Conservation (phyloP, 1,140 invertebrate genomes). For the Drosophila guanche region DNA sequence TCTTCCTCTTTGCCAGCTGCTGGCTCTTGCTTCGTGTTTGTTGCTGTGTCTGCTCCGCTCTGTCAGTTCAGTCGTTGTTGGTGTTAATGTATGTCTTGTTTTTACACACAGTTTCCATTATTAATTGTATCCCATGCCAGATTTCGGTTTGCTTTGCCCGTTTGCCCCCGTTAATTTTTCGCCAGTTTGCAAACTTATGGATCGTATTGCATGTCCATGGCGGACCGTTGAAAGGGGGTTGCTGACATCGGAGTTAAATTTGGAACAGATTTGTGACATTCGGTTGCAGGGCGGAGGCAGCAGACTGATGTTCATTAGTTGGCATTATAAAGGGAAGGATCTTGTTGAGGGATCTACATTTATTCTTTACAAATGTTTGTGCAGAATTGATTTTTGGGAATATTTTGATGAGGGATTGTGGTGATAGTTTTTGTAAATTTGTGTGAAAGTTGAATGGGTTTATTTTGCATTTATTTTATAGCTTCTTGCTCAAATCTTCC, state of each 20-base stretch:
- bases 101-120: conserved; percentile 61
- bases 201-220: background rate
- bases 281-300: too few species aligned
- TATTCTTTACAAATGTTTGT: too few species aligned
- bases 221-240: conserved; percentile 26
- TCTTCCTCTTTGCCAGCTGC: conserved; percentile 70
- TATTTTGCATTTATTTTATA: too few species aligned
- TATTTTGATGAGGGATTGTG: too few species aligned
- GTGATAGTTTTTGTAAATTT: too few species aligned
- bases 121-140: conserved; percentile 55
- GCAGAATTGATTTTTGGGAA: too few species aligned
- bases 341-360: too few species aligned
- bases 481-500: too few species aligned
- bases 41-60: too few species aligned
- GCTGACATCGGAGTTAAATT: conserved; percentile 10
- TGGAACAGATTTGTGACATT: conserved; percentile 25
- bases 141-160: conserved; percentile 14
- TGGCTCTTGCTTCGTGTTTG: conserved; percentile 17
- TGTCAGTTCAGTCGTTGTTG: conserved; percentile 10
- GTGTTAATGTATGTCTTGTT: conserved; percentile 61
- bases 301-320: too few species aligned
- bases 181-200: conserved; percentile 41
- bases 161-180: conserved; percentile 55
- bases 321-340: too few species aligned
- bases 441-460: too few species aligned